Percentiles rank a stretch among this genome's conserved stretches.
phyloP scores from a whole-genome alignment of 2,113 vertebrate genomes.

The Triplophysa siluroides region DNA sequence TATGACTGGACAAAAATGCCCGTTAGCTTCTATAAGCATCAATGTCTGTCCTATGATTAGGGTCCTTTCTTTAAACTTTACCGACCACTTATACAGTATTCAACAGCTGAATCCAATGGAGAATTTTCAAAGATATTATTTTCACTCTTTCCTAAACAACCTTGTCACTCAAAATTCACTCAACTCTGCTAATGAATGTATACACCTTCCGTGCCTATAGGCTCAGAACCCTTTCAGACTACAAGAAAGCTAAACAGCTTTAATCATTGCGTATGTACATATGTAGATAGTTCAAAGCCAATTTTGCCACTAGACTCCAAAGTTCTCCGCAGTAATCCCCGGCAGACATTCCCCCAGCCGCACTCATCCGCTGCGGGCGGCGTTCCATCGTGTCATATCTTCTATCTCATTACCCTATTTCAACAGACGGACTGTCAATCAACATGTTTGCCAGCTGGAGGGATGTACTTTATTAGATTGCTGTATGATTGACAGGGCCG shows the following conservation, averaged over 20 bases:
- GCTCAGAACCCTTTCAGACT: constrained; percentile 14
- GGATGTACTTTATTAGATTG: constrained; percentile 32
- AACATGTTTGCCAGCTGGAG: constrained; percentile 33
- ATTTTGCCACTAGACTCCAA: constrained; percentile 31
- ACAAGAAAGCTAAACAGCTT: constrained; percentile 40
- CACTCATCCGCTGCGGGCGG: constrained; percentile 24
- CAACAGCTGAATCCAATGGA: neutral
- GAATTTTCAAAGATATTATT: neutral
- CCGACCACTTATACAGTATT: neutral
- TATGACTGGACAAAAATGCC: neutral
- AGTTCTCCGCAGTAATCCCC: constrained; percentile 16
- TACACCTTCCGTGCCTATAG: constrained; percentile 2
- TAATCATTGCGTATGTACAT: constrained; percentile 29
- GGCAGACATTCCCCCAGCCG: constrained; percentile 20
- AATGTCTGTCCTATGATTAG: neutral
- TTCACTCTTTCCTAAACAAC: neutral
- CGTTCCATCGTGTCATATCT: constrained; percentile 35
- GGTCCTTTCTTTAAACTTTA: neutral
- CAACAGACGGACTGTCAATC: constrained; percentile 46
- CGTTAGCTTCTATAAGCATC: neutral
- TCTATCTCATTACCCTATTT: constrained; percentile 48
- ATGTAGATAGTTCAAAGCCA: constrained; percentile 29
- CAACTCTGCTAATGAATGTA: constrained; percentile 9
- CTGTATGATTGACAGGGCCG: constrained; percentile 40
- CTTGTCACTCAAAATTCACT: neutral